Base-by-base conservation (phyloP, 1,140 invertebrate genomes). In the Lerema accius region DNA sequence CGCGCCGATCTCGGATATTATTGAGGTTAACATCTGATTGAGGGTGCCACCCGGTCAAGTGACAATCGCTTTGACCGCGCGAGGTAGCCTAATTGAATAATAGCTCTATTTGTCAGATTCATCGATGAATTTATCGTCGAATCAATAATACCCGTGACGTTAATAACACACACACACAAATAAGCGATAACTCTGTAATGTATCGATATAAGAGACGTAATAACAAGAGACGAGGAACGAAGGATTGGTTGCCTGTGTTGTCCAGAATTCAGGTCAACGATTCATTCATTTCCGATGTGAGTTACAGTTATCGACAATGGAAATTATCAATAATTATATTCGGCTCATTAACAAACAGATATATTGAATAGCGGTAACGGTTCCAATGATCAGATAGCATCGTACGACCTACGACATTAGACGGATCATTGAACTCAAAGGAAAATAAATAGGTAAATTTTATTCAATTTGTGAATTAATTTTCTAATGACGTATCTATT, bases 61-160 rank as follows among this genome's bases (percentile, higher is more conserved):
- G 76, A 85, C 77, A 81, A 80, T 81, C 71, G 70, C 60, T 76
- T 71, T 56, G 58, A 62, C 42, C 66, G 55, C 63, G 62, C 60
- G 66, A 68, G 64, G 56, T 69, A 65, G n/a, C 55, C 61, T 85
- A 82, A 84, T 85, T 84, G 75, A 82, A 80, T 84, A 75, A 84
- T 80, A 65, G 69, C 72, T 73, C 63, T 63, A 76, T 75, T 74
- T 65, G 64, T 67, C 69, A 66, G 45, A 37, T 55, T 65, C 66
- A 67, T 68, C 72, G 67, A 84, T 77, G 60, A 65, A 71, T 48
- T 46, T 26, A 55, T 56, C 28, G 43, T 23, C 28, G 28, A 40
- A 65, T 49, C 49, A 46, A 64, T 45, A 46, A 35, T 19, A 56
- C 10, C 26, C 17, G 10, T 17, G 28, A 42, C 46, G n/a, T n/a